Conservation (phyloP, 2,797 vertebrate species). For the Spondyliosoma cantharus region DNA sequence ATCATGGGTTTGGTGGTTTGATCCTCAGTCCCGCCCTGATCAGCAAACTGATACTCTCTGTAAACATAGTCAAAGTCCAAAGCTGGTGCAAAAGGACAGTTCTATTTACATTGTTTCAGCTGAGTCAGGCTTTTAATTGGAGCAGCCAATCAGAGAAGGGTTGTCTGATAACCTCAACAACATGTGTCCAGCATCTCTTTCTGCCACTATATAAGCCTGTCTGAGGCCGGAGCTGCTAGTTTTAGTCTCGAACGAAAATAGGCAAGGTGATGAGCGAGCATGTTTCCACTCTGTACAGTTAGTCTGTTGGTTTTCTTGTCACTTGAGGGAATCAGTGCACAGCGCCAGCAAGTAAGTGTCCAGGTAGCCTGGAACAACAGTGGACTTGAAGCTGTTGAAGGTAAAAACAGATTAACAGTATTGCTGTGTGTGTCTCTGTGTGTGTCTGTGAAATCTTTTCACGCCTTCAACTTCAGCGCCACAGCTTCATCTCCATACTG, state of each 20-base stretch:
- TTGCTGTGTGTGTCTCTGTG: not conserved
- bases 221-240: not conserved
- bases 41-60: slow-evolving; percentile 14
- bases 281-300: slow-evolving; percentile 14
- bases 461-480: not conserved
- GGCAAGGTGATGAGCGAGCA: not conserved
- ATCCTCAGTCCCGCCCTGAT: not conserved
- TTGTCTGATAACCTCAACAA: not conserved
- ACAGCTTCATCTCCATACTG: slow-evolving; percentile 6
- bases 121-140: slow-evolving; percentile 18
- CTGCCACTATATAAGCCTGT: not conserved
- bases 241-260: not conserved
- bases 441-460: not conserved
- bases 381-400: slow-evolving; percentile 25
- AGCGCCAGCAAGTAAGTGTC: slow-evolving; percentile 15
- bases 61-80: slow-evolving; percentile 40
- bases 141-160: slow-evolving; percentile 39
- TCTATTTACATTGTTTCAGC: not conserved
- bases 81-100: slow-evolving; percentile 10
- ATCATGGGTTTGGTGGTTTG: too few relatives aligned
- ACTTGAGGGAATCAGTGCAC: not conserved
- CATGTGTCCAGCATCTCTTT: too few relatives aligned
- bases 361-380: slow-evolving; percentile 40
- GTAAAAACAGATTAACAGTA: slow-evolving; percentile 35
- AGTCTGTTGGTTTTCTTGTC: slow-evolving; percentile 20